phyloP scores from a whole-genome alignment of 2,113 vertebrate species.

The Numenius arquata region DNA sequence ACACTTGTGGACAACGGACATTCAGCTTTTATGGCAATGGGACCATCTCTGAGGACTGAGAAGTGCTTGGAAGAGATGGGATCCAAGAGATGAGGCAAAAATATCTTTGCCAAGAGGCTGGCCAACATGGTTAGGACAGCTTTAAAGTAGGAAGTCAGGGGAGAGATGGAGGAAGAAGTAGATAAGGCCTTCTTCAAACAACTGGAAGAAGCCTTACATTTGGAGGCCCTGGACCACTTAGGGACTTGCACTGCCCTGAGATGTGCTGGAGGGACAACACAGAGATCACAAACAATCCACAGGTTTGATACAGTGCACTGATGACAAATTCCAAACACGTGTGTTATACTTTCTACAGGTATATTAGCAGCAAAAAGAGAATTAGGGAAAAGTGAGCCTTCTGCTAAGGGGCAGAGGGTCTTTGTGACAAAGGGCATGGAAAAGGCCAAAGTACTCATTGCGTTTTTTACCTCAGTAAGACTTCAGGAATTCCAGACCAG shows the following conservation, averaged over 20 bases:
- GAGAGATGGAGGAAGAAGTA: neutral
- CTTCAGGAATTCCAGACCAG: neutral
- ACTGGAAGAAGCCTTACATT: neutral
- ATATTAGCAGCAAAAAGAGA: neutral
- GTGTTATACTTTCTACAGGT: neutral
- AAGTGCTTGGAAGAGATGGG: neutral
- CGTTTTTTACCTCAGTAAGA: neutral
- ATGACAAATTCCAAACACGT: neutral
- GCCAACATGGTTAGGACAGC: neutral
- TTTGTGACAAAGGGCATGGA: neutral
- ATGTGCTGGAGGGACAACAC: neutral
- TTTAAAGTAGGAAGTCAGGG: neutral
- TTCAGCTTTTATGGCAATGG: neutral
- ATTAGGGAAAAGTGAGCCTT: neutral
- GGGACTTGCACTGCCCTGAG: neutral
- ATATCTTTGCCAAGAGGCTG: neutral
- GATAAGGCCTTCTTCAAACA: neutral
- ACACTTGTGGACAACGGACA: neutral
- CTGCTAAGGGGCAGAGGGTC: neutral
- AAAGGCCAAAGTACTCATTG: neutral
- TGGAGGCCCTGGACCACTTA: neutral
- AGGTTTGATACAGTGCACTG: neutral
- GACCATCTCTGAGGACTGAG: neutral
- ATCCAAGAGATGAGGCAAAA: neutral
- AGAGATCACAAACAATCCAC: neutral